Base-by-base conservation (phyloP, 2,888 invertebrate species). In the Syritta pipiens region DNA sequence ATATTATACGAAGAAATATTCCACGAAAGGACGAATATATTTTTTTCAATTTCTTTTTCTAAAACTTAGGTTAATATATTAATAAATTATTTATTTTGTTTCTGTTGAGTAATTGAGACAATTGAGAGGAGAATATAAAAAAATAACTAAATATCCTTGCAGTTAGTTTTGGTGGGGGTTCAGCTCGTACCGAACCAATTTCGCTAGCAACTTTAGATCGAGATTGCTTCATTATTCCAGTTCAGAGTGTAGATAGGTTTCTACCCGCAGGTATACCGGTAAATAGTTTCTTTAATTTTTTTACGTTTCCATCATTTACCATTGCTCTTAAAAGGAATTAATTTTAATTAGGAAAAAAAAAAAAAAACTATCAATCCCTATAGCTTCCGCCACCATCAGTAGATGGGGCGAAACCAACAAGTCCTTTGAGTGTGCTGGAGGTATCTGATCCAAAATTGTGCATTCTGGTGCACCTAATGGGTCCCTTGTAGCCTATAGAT, bases 201-300 rank as follows among this genome's bases (percentile, higher is more conserved):
- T 94, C 95, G 3, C 90, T 96, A 84, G 93, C 95, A 49, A 94
- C 94, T 49, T 90, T 96, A 84, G 95, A 96, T 89, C 92, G 94
- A 85, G 97, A 97, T 90, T 97, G 96, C 89, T 97, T 97, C 90
- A 96, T 97, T 87, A 96, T 97, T 88, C 97, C 97, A 4, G 94
- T 96, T 51, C 95, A 96, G 84, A 95, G 95, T 86, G 91, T 96
- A 84, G 94, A 95, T 87, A 91, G 96, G 84, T 97, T 97, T 90
- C 91, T 97, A 84, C 97, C 96, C 81, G 96, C 95, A 82, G 96
- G 96, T 85, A 95, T 96, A 81, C 95, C 96, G 89, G 95, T 96
- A 83, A 85, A 75, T 71, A 71, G 22, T 12, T 22, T 42, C n/a
- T n/a, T n/a, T 19, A 4, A 49, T 30, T 32, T 28, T 6, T 9